phyloP scores from a whole-genome alignment of 64 coral and sea anemone species.

The Hydrozoanthus tunicans region DNA sequence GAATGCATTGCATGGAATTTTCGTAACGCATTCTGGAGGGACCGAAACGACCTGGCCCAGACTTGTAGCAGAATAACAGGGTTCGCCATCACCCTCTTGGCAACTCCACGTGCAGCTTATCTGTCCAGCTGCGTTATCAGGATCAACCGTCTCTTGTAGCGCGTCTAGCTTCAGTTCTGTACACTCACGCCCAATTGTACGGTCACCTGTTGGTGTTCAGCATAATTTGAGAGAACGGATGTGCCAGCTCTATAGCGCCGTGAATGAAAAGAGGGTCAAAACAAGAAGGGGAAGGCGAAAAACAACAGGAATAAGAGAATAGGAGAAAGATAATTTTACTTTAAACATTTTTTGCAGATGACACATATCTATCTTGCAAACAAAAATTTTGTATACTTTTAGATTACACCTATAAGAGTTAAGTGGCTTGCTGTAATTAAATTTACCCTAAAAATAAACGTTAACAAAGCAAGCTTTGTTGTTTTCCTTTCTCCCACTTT shows the following conservation, averaged over 20 bases:
- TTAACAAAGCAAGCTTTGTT: too few relatives aligned
- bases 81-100: neutral
- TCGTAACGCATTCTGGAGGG: neutral
- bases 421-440: too few relatives aligned
- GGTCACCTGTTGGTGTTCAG: constrained; percentile 25
- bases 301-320: too few relatives aligned
- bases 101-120: constrained; percentile 60
- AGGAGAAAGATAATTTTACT: too few relatives aligned
- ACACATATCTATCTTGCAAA: too few relatives aligned
- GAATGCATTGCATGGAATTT: constrained; percentile 54
- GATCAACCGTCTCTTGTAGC: constrained; percentile 32
- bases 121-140: constrained; percentile 28
- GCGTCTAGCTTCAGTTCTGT: constrained; percentile 35
- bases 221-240: neutral
- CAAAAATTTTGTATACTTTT: too few relatives aligned
- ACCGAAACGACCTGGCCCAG: constrained; percentile 10
- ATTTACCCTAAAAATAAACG: too few relatives aligned
- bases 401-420: too few relatives aligned
- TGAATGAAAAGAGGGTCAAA: too few relatives aligned
- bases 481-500: too few relatives aligned
- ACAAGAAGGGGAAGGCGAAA: neutral
- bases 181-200: constrained; percentile 37
- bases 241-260: too few relatives aligned
- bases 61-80: constrained; percentile 33
- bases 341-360: too few relatives aligned